Base-by-base conservation (phyloP, 1,140 invertebrate species). In the Dendrolimus punctatus region DNA sequence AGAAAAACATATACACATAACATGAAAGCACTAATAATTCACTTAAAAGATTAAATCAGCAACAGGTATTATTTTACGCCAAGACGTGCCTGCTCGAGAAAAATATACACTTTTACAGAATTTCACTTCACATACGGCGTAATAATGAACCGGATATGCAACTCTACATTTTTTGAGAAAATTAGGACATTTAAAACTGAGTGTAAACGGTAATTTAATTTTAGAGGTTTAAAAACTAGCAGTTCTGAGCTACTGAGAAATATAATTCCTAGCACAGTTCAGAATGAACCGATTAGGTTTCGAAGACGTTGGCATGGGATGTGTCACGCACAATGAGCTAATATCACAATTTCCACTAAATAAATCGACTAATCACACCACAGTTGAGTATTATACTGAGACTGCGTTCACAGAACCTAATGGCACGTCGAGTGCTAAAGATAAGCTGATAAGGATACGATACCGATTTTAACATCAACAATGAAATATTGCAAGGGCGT, bases 371-470 rank as follows among this genome's bases (percentile, higher is more conserved):
- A 23, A 23, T 23, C 23, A 2, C 23, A 60, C 48, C 63, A 69
- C 63, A 66, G 55, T 66, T 69, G 56, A 63, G 58, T 56, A 55
- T 64, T 68, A 64, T 56, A 81, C 75, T 81, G 75, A 51, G 60
- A 52, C 60, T 62, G 53, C 58, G 54, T 53, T 57, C 49, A 59
- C 66, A 59, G 46, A 66, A 58, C 67, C 53, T 66, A 68, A 73
- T 84, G 76, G 77, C 70, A 80, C 67, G 80, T 69, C 65, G 71
- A 71, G 69, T 68, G 64, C 54, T 51, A 43, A 53, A 80, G 82
- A 85, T 84, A 85, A 81, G 73, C 77, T 80, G 82, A 85, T 85
- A 85, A 85, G 60, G 56, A 55, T 43, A 61, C 69, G 74, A 80
- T 85, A 82, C 61, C 60, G 55, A 69, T 65, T 73, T 66, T 71